phyloP scores from a whole-genome alignment of 2,797 vertebrate species.

The Premnoplex brunnescens region DNA sequence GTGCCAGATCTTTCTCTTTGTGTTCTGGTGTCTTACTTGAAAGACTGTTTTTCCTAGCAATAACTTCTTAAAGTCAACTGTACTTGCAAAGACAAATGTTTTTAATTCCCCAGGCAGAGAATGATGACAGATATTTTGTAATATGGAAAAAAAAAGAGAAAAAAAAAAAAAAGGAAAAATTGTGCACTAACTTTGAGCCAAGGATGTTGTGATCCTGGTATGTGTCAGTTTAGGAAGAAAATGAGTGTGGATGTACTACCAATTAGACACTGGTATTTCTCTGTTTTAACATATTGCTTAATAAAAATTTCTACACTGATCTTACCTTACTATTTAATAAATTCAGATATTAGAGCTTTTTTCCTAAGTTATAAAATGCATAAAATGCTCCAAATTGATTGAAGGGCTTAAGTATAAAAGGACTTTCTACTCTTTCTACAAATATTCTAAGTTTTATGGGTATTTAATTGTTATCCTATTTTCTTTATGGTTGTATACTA shows the following conservation, averaged over 20 bases:
- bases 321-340: neutral
- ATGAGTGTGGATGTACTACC: neutral
- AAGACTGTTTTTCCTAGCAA: conserved; percentile 6
- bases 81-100: conserved; percentile 28
- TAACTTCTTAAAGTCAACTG: conserved; percentile 4
- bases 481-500: neutral
- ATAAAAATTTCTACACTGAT: neutral
- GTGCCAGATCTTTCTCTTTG: neutral
- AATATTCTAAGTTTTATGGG: neutral
- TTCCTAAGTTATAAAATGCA: neutral
- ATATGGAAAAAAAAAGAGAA: neutral
- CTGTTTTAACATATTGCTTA: neutral
- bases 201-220: neutral
- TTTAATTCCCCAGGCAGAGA: conserved; percentile 33
- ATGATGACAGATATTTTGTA: conserved; percentile 31
- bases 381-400: neutral
- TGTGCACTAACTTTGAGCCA: neutral
- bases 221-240: neutral
- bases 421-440: neutral
- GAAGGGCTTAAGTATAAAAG: neutral
- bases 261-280: neutral
- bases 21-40: neutral
- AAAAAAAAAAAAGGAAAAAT: neutral
- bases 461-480: neutral
- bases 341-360: neutral